These are phyloP conservation scores for Sitta carolinensis DNA, from an alignment of 2,797 vertebrate genomes.

Conservation along the genomic window DNA sequence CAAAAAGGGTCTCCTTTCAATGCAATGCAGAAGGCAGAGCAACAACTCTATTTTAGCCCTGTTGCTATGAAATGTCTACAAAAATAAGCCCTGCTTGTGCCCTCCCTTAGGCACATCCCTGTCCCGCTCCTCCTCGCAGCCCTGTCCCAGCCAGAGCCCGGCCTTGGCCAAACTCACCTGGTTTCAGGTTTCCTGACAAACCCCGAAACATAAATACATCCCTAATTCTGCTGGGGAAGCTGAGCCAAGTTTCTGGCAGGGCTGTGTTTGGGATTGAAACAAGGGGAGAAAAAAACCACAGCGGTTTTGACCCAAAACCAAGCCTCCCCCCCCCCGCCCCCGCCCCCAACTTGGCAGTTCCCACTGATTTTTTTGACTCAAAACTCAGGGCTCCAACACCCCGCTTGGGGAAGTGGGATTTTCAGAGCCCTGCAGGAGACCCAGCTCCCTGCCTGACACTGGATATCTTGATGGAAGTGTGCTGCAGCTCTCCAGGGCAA, in stretches of 20 bases:
- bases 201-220: not conserved
- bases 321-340: not conserved
- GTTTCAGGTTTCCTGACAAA: constrained; percentile 17
- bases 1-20: not conserved
- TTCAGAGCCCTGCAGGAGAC: not conserved
- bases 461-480: accelerated
- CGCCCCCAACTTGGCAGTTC: not conserved
- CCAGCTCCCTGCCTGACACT: not conserved
- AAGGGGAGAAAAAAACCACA: not conserved
- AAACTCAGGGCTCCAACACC: not conserved
- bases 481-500: not conserved
- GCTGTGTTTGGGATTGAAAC: not conserved
- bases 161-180: constrained; percentile 9
- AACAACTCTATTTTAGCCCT: not conserved
- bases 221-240: not conserved
- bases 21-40: not conserved
- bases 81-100: not conserved
- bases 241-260: constrained; percentile 3
- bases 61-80: not conserved
- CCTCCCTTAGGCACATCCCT: not conserved
- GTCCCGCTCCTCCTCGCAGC: not conserved
- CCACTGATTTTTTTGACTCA: not conserved
- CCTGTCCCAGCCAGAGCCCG: not conserved
- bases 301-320: not conserved
- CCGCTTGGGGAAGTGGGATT: not conserved